Base-by-base conservation (phyloP, 2,113 vertebrate genomes). In the Lepus europaeus region DNA sequence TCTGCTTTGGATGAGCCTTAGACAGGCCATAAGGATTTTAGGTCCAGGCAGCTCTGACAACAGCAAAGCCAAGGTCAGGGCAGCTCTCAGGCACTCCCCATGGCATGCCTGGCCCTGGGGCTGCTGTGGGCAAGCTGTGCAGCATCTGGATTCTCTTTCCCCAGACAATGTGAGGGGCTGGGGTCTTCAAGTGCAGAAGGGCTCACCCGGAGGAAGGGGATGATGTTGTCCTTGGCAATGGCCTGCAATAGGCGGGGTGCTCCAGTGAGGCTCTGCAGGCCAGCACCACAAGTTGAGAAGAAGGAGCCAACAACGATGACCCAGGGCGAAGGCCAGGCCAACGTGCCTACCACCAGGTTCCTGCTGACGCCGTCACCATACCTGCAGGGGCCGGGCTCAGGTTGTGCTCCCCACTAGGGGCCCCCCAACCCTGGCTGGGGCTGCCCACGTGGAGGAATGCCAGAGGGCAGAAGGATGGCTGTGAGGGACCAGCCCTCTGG, bases 231-330 rank as follows among this genome's bases (percentile, higher is more conserved):
- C 97, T 99, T 99, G 68, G 99, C 99, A 3, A 99, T 99, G 1
- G 99, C 99, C 96, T 99, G 99, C 33, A 99, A 98, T 61, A 99
- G 99, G 4, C 99, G 98, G 0, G 99, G 99, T 0, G 99, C 99
- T 69, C 99, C 99, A 0, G 99, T 99, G 68, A 99, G 98, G 83
- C 99, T 99, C 97, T 99, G 99, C 2, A 99, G 96, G 0, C 99
- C 99, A 0, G 99, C 99, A 4, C 99, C 99, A 0, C 99, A 99
- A 0, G 99, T 99, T 36, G 99, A 99, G 98, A 99, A 99, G 98
- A 99, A 99, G 73, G 99, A 99, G 2, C 99, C 99, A 0, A 99
- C 98, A 77, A 99, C 99, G 19, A 99, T 99, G 96, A 99, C 99
- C 99, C 99, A 99, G 0, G 99, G 99, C 0, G 99, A 99, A 23